phyloP scores from a whole-genome alignment of 2,797 vertebrate genomes.

The Notolepis coatsorum region DNA sequence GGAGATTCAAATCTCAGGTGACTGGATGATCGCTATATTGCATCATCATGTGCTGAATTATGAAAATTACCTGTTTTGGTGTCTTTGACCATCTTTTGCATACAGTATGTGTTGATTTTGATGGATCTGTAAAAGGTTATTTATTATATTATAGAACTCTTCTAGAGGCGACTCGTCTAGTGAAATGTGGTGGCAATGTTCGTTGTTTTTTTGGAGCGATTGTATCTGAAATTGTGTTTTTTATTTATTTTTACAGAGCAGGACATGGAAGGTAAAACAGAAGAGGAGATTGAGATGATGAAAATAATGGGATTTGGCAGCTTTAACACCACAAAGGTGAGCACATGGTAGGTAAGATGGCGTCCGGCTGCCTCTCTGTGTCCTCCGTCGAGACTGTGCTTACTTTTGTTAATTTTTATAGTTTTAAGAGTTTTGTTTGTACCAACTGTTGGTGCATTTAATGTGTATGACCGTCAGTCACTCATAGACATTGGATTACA shows the following conservation, averaged over 20 bases:
- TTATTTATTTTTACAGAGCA: slow-evolving; percentile 79
- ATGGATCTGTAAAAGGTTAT: too few relatives aligned
- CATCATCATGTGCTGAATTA: neutral
- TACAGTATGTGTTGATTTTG: too few relatives aligned
- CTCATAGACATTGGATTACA: too few relatives aligned
- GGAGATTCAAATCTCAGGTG: slow-evolving; percentile 93
- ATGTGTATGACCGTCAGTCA: too few relatives aligned
- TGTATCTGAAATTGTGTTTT: neutral
- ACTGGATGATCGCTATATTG: neutral
- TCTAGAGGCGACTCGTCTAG: neutral
- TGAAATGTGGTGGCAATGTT: neutral
- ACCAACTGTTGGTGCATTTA: too few relatives aligned
- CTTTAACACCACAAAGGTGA: slow-evolving; percentile 93
- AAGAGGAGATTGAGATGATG: slow-evolving; percentile 99
- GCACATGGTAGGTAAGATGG: slow-evolving; percentile 19
- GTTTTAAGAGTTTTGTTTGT: too few relatives aligned
- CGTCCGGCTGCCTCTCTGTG: too few relatives aligned
- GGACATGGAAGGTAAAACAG: slow-evolving; percentile 94
- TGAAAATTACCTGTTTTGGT: too few relatives aligned
- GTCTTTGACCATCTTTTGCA: too few relatives aligned
- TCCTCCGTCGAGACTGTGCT: too few relatives aligned
- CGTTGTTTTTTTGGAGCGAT: neutral
- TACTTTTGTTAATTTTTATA: too few relatives aligned
- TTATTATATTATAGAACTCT: too few relatives aligned
- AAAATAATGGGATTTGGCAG: slow-evolving; percentile 93